Conservation (phyloP, 2,113 vertebrate species). For the Melanocharis versteri region DNA sequence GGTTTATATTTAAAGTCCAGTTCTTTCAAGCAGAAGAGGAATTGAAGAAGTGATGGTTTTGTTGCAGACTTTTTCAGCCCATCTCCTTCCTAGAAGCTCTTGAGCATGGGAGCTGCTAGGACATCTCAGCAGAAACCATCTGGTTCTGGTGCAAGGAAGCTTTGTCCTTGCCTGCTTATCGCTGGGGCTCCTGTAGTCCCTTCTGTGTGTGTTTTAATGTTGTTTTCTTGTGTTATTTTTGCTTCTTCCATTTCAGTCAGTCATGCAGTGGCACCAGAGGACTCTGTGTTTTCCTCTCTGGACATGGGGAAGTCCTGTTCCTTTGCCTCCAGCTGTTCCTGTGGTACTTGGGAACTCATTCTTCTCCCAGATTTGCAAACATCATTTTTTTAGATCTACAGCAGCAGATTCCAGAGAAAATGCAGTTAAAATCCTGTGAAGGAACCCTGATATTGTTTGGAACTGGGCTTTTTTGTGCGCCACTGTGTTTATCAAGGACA, state of each 20-base stretch:
- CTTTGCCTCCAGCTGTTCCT: not conserved
- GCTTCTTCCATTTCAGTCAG: not conserved
- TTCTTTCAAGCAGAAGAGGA: not conserved
- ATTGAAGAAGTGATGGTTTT: not conserved
- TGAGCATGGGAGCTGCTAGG: rapidly evolving
- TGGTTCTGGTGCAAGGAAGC: not conserved
- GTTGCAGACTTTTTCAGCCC: not conserved
- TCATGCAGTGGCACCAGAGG: not conserved
- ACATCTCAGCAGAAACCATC: not conserved
- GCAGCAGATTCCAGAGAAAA: not conserved
- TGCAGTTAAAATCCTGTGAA: not conserved
- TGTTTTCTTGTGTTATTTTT: not conserved
- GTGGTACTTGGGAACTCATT: not conserved
- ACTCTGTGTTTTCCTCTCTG: not conserved
- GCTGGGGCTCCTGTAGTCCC: not conserved
- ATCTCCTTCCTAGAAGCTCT: not conserved
- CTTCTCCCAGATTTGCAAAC: not conserved
- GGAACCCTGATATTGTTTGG: not conserved
- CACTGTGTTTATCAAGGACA: not conserved
- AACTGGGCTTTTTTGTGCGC: not conserved
- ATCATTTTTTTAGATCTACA: not conserved
- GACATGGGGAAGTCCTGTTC: not conserved
- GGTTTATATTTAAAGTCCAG: not conserved
- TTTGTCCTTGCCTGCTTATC: not conserved
- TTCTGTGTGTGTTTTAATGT: not conserved